Evolutionary conservation across 2,113 vertebrate species (phyloP), one percentile per base, ranked within the genome.

Genomic region (Macheiramphus alcinus): DNA sequence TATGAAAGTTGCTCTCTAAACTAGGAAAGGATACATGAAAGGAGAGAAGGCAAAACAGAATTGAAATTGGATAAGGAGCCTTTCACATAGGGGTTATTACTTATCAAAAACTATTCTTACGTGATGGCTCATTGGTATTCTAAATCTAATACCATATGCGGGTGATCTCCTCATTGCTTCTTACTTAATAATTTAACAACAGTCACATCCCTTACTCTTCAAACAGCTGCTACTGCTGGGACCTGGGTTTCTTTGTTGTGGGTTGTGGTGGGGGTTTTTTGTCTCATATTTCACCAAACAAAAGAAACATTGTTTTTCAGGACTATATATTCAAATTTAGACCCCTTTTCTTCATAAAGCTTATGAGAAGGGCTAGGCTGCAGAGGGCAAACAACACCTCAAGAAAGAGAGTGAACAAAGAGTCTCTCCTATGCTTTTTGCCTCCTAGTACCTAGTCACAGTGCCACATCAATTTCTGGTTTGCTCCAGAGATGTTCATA

Each of bases 51-150:
- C 48, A 94, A 96, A 97, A 95, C 94, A 92, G 70, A 53, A 84
- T 7, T 72, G 86, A 81, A 96, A 92, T 91, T 84, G 70, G 53
- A 92, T 91, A 93, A 87, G 76, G 73, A 79, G 53, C 66, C 70
- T 95, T 97, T 95, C 94, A 94, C 32, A 40, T 16, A 53, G 83
- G 21, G 34, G 48, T 74, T 93, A 65, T 94, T 94, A 94, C 36
- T 81, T 96, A 92, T 97, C 93, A 96, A 80, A 93, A 95, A 55
- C 91, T 95, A 96, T 96, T 97, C 92, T 96, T 94, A 84, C 40
- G 31, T 56, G 83, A 89, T 79, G 73, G 86, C 48, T 94, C 59
- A 55, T 61, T 93, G 92, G n/a, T 92, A 47, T 83, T 92, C 82
- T 86, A 63, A 86, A 92, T 94, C 68, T 79, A 87, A 89, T 85